phyloP scores from a whole-genome alignment of 2,113 vertebrate species.

The Pteropus alecto region DNA sequence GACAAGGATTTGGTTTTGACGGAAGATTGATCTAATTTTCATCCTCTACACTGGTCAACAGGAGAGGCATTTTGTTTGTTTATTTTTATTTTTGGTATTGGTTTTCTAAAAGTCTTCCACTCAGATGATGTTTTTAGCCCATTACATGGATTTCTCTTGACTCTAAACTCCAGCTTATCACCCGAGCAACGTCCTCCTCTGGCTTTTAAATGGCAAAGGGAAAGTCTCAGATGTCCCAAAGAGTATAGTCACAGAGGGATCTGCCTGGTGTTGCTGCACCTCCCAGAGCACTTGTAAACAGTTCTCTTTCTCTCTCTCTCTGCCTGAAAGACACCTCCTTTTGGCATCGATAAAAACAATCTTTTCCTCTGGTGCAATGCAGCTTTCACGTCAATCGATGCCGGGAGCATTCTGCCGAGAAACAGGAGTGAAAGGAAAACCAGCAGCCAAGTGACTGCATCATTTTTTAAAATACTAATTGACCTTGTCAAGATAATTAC shows the following conservation, averaged over 20 bases:
- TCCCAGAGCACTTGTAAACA: conserved; percentile 60
- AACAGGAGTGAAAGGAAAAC: conserved; percentile 76
- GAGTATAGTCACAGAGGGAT: background rate
- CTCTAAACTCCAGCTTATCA: conserved; percentile 35
- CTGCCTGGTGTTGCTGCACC: conserved; percentile 25
- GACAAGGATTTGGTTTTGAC: conserved; percentile 35
- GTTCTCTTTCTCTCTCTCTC: background rate
- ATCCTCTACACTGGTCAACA: conserved; percentile 19
- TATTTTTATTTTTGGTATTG: background rate
- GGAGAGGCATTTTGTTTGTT: background rate
- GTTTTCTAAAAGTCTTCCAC: conserved; percentile 39
- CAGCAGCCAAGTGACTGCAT: conserved; percentile 75
- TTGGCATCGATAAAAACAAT: conserved; percentile 64
- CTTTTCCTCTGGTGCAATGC: conserved; percentile 80
- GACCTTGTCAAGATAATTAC: conserved; percentile 85
- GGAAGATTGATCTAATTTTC: conserved; percentile 49
- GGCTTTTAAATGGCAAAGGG: conserved; percentile 31
- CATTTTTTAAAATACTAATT: conserved; percentile 81
- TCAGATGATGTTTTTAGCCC: conserved; percentile 15
- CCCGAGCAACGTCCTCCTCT: conserved; percentile 39
- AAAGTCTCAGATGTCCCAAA: background rate
- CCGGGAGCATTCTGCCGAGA: conserved; percentile 79
- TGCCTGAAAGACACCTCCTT: conserved; percentile 67
- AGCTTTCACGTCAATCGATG: conserved; percentile 74
- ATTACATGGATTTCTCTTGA: conserved; percentile 17